Evolutionary conservation across 1,140 invertebrate species (phyloP).

Genomic region (Palaemon carinicauda): DNA sequence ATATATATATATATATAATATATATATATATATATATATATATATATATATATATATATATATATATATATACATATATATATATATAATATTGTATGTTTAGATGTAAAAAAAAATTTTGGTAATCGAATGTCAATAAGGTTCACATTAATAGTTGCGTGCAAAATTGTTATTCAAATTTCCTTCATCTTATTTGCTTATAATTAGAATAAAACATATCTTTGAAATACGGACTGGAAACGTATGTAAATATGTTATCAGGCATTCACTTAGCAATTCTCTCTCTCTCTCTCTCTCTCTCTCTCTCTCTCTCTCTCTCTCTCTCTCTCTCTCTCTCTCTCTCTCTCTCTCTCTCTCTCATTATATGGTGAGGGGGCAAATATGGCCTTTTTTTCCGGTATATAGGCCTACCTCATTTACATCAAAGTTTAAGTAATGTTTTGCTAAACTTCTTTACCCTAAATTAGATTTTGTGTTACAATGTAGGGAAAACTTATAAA

Average conservation of each 20-base stretch:
- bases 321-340: conserved; percentile 28
- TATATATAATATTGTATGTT: neutral
- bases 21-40: neutral
- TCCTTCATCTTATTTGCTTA: neutral
- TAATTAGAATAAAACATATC: neutral
- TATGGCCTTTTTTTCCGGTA: neutral
- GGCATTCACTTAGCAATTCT: neutral
- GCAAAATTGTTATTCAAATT: neutral
- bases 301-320: conserved; percentile 23
- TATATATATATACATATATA: neutral
- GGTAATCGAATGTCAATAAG: neutral
- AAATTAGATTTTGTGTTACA: too few species aligned
- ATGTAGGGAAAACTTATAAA: too few species aligned
- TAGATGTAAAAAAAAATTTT: neutral
- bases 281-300: neutral
- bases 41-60: neutral
- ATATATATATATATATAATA: neutral
- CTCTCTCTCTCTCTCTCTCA: conserved; percentile 16
- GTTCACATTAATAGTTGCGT: neutral
- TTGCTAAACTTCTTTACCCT: too few species aligned
- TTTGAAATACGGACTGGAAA: too few species aligned
- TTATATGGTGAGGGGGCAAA: too few species aligned
- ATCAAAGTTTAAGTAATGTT: neutral
- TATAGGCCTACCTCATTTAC: neutral
- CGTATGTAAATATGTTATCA: neutral